phyloP scores from a whole-genome alignment of 1,140 invertebrate species.

The Pygmarrhopalites habei region DNA sequence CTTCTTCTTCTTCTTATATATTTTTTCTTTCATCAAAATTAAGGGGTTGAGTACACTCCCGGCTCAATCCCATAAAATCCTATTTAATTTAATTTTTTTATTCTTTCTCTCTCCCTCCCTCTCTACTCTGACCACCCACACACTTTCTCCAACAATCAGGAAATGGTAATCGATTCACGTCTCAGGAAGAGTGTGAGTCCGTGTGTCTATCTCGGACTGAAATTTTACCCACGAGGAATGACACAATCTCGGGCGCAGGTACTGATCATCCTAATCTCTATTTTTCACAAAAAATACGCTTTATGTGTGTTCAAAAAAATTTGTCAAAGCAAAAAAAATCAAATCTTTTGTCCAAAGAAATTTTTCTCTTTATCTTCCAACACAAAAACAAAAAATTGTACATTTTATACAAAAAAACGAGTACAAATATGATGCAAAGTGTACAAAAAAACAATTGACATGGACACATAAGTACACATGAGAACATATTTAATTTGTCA shows the following conservation, averaged over 20 bases:
- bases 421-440: not conserved
- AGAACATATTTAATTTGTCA: not conserved
- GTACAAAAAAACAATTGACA: too few relatives aligned
- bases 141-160: too few relatives aligned
- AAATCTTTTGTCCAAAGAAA: constrained; percentile 37
- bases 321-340: not conserved
- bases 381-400: too few relatives aligned
- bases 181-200: constrained; percentile 59
- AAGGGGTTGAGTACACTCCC: too few relatives aligned
- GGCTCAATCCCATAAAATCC: too few relatives aligned
- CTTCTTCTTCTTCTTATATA: too few relatives aligned
- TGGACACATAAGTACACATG: not conserved
- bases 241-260: constrained; percentile 38
- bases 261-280: not conserved
- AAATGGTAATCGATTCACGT: constrained; percentile 73
- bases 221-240: constrained; percentile 44
- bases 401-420: not conserved
- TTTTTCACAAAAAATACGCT: not conserved
- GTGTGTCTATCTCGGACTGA: constrained; percentile 50
- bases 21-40: too few relatives aligned
- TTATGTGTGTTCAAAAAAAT: not conserved
- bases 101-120: too few relatives aligned
- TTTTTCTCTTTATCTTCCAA: too few relatives aligned
- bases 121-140: too few relatives aligned
- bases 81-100: too few relatives aligned